A percentile compares a stretch with the other conserved stretches of the same genome.
These are phyloP conservation scores for Ameiurus melas DNA, from an alignment of 2,113 vertebrate species.

Conservation along the genomic window DNA sequence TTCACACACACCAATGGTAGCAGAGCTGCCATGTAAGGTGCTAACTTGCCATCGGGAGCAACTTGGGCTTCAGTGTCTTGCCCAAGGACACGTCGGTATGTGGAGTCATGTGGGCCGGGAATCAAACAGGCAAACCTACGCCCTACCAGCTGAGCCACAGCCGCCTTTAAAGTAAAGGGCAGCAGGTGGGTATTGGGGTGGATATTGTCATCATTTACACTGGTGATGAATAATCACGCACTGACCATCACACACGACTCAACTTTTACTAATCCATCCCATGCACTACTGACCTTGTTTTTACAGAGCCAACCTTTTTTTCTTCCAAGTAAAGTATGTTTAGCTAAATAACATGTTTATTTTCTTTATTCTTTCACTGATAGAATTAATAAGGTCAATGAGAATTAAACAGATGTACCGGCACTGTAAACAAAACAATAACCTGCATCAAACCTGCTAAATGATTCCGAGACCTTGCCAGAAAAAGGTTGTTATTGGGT, in stretches of 20 bases:
- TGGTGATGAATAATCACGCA: not conserved
- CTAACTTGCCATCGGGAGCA: no score
- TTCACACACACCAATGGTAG: no score
- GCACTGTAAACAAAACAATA: not conserved
- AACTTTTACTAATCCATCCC: not conserved
- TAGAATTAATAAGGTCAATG: not conserved
- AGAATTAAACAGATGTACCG: not conserved
- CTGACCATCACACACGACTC: not conserved
- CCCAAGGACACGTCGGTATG: no score
- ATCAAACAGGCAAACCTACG: no score
- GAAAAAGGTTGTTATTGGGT: slow-evolving; percentile 12
- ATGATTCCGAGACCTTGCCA: not conserved
- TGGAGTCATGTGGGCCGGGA: no score
- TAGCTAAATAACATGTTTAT: not conserved
- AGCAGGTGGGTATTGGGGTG: not conserved
- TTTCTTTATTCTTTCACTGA: not conserved
- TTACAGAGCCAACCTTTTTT: not conserved
- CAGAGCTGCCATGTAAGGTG: no score
- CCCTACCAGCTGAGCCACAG: no score
- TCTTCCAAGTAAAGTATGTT: not conserved
- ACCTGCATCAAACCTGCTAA: not conserved
- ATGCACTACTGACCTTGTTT: not conserved
- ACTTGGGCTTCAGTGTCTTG: no score
- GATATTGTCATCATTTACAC: not conserved
- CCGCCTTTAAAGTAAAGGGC: not conserved